These are phyloP conservation scores for Drosophila fulvimacula DNA, from an alignment of 2,888 invertebrate genomes.

Conservation along the genomic window DNA sequence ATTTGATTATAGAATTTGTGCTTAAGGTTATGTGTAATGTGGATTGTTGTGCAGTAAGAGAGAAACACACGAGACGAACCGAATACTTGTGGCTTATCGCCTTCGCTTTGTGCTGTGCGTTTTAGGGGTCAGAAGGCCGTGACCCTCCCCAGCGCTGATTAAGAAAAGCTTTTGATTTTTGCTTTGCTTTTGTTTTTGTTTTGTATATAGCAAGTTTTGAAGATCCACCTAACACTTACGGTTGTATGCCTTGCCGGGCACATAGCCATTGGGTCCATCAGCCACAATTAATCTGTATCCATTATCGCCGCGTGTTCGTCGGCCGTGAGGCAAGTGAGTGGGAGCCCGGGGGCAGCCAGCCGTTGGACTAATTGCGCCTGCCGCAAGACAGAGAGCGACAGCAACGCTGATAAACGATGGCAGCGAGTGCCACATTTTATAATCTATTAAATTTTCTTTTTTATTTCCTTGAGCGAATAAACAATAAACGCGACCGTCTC, in stretches of 20 bases:
- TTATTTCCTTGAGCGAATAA: conserved; percentile 18
- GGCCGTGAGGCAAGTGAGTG: conserved; percentile 82
- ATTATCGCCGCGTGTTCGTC: conserved; percentile 92
- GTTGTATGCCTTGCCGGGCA: conserved; percentile 93
- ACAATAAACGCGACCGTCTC: conserved; percentile 44
- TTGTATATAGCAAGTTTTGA: background rate
- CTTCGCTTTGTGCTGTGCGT: conserved; percentile 10
- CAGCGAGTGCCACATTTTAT: conserved; percentile 67
- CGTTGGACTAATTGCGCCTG: conserved; percentile 75
- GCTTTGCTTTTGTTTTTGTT: background rate
- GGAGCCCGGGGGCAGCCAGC: conserved; percentile 83
- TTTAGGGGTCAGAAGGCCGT: conserved; percentile 43
- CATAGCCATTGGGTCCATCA: conserved; percentile 92
- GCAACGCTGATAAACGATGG: conserved; percentile 63
- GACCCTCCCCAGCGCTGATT: conserved; percentile 63
- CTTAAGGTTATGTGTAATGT: background rate
- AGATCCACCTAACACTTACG: conserved; percentile 85
- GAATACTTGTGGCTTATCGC: conserved; percentile 36
- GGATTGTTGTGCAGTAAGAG: background rate
- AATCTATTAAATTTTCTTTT: conserved; percentile 50
- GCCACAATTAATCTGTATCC: conserved; percentile 93
- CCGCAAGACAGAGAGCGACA: conserved; percentile 54
- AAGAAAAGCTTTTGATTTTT: conserved; percentile 34
- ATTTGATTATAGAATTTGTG: background rate
- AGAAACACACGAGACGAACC: background rate